Conservation (phyloP, 2,888 invertebrate species). For the Heliconius sara region DNA sequence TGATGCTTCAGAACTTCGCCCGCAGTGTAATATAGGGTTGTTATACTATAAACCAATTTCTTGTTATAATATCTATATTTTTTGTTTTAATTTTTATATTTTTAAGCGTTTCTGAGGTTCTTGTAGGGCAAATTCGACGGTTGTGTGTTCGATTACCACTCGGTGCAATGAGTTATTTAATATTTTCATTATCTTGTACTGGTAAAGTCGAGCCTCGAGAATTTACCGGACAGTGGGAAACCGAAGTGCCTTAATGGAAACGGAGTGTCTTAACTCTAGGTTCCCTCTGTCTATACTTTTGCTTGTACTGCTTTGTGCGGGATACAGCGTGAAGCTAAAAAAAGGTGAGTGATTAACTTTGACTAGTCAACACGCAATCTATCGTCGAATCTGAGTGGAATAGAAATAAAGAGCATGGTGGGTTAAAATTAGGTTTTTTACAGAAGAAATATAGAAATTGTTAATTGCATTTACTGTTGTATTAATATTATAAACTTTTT, state of each 20-base stretch:
- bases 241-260: too few relatives aligned
- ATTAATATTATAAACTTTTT: not conserved
- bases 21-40: constrained; percentile 7
- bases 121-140: too few relatives aligned
- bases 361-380: not conserved
- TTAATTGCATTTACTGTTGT: too few relatives aligned
- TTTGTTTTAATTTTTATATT: not conserved
- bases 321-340: too few relatives aligned
- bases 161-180: too few relatives aligned
- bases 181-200: too few relatives aligned
- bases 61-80: not conserved
- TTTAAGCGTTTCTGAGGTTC: not conserved
- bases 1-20: constrained; percentile 21
- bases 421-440: not conserved
- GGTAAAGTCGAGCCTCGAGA: too few relatives aligned
- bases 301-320: too few relatives aligned
- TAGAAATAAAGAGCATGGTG: not conserved
- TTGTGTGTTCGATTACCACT: too few relatives aligned
- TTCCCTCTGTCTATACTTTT: too few relatives aligned
- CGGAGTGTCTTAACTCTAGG: too few relatives aligned
- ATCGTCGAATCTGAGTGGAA: not conserved
- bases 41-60: constrained; percentile 4
- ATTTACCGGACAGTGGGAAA: too few relatives aligned
- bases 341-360: not conserved
- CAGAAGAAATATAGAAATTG: not conserved